Percentiles rank a stretch among this genome's conserved stretches.
These are phyloP conservation scores for Acholoe squamosa DNA, from an alignment of 2,888 invertebrate genomes.

Conservation along the genomic window DNA sequence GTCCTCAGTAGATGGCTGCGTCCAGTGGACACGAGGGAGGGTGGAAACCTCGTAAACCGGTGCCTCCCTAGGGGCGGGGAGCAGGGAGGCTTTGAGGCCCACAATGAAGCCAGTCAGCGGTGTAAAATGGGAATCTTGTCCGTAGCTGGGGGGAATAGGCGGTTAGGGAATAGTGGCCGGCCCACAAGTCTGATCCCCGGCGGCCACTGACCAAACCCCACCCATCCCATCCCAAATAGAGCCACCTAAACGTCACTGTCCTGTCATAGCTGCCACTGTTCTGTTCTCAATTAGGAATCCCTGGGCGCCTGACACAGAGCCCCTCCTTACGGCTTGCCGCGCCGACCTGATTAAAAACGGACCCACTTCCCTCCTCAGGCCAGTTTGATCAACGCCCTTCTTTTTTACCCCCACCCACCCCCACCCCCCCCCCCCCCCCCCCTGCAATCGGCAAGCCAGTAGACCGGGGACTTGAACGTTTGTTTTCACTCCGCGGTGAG, in stretches of 20 bases:
- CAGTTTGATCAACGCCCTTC: constrained; percentile 10
- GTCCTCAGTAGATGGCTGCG: neutral
- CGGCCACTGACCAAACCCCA: neutral
- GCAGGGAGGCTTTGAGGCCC: neutral
- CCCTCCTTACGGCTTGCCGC: constrained; percentile 19
- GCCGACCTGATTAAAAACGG: constrained; percentile 12
- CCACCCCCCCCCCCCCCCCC: neutral
- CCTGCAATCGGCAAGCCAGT: neutral
- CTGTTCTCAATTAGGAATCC: neutral
- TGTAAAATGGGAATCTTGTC: constrained; percentile 58
- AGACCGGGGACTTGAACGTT: neutral
- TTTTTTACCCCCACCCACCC: neutral
- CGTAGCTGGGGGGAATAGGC: constrained; percentile 42
- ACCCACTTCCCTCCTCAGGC: neutral
- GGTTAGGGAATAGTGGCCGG: constrained; percentile 4
- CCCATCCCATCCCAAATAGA: neutral
- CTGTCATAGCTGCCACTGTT: neutral
- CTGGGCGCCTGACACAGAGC: neutral
- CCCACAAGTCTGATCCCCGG: neutral
- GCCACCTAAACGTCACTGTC: neutral
- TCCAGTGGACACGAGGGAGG: constrained; percentile 29
- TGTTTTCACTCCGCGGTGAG: constrained; percentile 20
- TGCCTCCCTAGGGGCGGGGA: constrained; percentile 18
- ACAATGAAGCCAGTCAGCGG: constrained; percentile 60
- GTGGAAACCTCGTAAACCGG: constrained; percentile 8